Evolutionary conservation across 2,888 invertebrate genomes (phyloP).

Genomic region (Reticulitermes lucifugus): DNA sequence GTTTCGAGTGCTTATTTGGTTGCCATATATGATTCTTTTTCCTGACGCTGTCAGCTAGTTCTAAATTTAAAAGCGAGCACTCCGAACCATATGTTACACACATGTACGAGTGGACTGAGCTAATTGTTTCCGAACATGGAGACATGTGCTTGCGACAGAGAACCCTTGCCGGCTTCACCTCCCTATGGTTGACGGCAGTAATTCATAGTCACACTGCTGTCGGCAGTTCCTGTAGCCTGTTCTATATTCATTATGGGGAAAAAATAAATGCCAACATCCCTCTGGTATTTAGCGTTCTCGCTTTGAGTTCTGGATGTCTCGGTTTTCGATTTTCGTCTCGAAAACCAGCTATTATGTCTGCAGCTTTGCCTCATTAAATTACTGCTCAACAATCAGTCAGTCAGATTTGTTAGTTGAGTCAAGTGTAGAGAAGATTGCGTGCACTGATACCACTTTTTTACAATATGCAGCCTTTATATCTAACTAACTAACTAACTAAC

Average conservation of each 20-base stretch:
- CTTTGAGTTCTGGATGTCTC: too few species aligned
- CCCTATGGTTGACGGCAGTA: not conserved
- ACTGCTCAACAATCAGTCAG: too few species aligned
- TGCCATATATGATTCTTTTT: not conserved
- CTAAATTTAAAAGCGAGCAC: not conserved
- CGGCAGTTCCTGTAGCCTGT: not conserved
- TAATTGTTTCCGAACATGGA: conserved; percentile 20
- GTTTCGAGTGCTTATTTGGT: not conserved
- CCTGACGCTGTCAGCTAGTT: not conserved
- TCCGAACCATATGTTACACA: conserved; percentile 18
- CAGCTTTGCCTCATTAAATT: too few species aligned
- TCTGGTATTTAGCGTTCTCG: too few species aligned
- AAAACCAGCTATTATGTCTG: too few species aligned
- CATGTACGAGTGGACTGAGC: conserved; percentile 20
- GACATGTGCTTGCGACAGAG: conserved; percentile 16
- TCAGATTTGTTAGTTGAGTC: too few species aligned
- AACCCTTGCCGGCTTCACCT: not conserved
- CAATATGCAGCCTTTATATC: too few species aligned
- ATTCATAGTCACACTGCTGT: not conserved
- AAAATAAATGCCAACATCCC: not conserved
- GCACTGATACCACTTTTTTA: too few species aligned
- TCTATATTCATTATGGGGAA: not conserved
- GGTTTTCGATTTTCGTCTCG: too few species aligned
- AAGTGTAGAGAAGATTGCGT: too few species aligned
- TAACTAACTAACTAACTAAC: too few species aligned